Base-by-base conservation (phyloP, 2,113 vertebrate species). In the Epinephelus fuscoguttatus region DNA sequence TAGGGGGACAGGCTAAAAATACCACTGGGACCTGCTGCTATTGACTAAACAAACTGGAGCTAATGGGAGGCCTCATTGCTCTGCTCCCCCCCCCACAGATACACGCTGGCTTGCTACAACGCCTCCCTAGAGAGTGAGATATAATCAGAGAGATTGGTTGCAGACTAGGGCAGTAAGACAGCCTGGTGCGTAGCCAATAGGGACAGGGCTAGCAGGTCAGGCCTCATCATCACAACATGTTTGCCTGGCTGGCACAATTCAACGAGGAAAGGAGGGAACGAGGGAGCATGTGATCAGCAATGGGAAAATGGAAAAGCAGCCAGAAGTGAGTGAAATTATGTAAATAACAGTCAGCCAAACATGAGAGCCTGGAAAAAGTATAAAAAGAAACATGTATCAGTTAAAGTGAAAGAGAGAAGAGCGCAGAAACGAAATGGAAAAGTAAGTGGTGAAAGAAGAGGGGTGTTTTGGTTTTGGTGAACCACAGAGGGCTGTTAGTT, bases 61-160 rank as follows among this genome's bases (percentile, higher is more conserved):
- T 93, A 94, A 93, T 94, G 91, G 89, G 90, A 90, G 92, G 81
- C 91, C 91, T 87, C 66, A 27, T 66, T 45, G 62, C 80, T 69
- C 56, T 42, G 62, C 40, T 14, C 49, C 60, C 56, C 23, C 74
- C 21, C 21, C 70, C 42, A 40, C n/a, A 4, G 17, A 81, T 3
- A 72, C 71, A 77, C 68, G 72, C 61, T 2, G 12, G 81, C 86
- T 80, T 64, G 74, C 70, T 60, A 88, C 67, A 79, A 89, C 61
- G 84, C 87, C 79, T 94, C 93, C 92, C 94, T 86, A 79, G 94
- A 95, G 94, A 92, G 88, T 59, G 88, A 81, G 88, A 89, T 88
- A 93, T 92, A 94, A 94, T 93, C 92, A 93, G 87, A 84, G 86
- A 92, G 92, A 94, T 92, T 91, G 93, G 92, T 90, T 82, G 89